These are phyloP conservation scores for Stramonita haemastoma DNA, from an alignment of 2,888 invertebrate species.

Conservation along the genomic window DNA sequence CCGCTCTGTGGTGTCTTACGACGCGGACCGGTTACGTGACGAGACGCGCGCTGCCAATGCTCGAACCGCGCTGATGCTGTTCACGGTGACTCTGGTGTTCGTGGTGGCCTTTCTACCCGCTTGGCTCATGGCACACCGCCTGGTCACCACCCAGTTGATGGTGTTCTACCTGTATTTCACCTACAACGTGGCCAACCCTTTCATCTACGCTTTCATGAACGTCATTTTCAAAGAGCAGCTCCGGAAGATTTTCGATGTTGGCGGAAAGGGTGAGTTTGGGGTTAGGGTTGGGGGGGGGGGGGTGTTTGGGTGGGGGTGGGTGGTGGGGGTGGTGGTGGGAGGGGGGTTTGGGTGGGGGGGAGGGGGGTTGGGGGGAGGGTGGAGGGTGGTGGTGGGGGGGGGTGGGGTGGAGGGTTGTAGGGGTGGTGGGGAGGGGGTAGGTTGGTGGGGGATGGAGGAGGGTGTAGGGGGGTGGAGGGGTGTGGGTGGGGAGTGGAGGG, in stretches of 20 bases:
- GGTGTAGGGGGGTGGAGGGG: neutral
- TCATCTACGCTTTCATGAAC: slow-evolving; percentile 77
- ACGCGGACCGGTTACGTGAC: slow-evolving; percentile 55
- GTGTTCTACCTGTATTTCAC: slow-evolving; percentile 76
- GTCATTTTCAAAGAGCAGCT: slow-evolving; percentile 71
- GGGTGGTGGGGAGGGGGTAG: no score
- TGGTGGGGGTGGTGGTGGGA: neutral
- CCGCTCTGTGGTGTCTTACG: slow-evolving; percentile 25
- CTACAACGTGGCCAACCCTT: slow-evolving; percentile 77
- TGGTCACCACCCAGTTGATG: slow-evolving; percentile 64
- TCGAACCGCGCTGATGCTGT: slow-evolving; percentile 76
- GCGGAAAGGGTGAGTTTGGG: neutral
- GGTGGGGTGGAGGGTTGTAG: no score
- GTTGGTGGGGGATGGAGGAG: no score
- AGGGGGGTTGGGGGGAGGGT: no score
- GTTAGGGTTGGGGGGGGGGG: no score
- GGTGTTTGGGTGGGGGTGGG: neutral
- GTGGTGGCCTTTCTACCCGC: slow-evolving; percentile 76
- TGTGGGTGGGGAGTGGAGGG: neutral
- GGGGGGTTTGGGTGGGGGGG: neutral
- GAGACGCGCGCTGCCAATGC: slow-evolving; percentile 70
- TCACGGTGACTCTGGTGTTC: slow-evolving; percentile 76
- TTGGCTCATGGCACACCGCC: slow-evolving; percentile 72
- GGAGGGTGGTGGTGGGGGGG: no score
- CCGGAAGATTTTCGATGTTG: slow-evolving; percentile 52